Evolutionary conservation across 2,888 invertebrate species (phyloP), one percentile per base, ranked within the genome.

Genomic region (Cabera pusaria): DNA sequence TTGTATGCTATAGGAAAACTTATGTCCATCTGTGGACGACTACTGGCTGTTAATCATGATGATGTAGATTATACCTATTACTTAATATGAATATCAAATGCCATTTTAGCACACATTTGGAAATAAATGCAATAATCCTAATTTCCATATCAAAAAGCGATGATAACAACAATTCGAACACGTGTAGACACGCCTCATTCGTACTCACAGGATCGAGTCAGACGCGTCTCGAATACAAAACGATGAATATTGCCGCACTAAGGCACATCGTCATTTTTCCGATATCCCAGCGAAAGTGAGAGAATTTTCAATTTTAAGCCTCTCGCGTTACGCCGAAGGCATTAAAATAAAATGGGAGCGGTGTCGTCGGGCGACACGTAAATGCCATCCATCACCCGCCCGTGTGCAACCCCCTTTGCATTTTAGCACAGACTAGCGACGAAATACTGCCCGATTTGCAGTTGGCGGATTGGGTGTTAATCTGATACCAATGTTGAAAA

Each of bases 261-360:
- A 44, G 45, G 46, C 52, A 44, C 50, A 51, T 52, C 52, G 58
- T 52, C 56, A 64, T 65, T 70, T 71, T 75, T 69, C 73, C 74
- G 64, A 78, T 78, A 75, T 66, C 64, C 47, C 26, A 33, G 37
- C 26, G 58, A 60, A 63, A 66, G 67, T 59, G 63, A 56, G 68
- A 74, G 86, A 86, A 86, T 87, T 87, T 88, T 88, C 87, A 87
- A 88, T 88, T 87, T 86, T 80, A 79, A 82, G 76, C 78, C 74
- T 68, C 77, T 63, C 65, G 52, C 62, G 68, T 67, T 64, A 70
- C 72, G 70, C 63, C 64, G 63, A 55, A 61, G 68, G 81, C 74
- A 79, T 83, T 86, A 84, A 82, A 86, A 84, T 84, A 87, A 86
- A 86, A 85, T 77, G 78, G 74, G 60, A 56, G 53, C 53, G 59